phyloP scores from a whole-genome alignment of 2,888 invertebrate genomes.

The Eupsilia transversa region DNA sequence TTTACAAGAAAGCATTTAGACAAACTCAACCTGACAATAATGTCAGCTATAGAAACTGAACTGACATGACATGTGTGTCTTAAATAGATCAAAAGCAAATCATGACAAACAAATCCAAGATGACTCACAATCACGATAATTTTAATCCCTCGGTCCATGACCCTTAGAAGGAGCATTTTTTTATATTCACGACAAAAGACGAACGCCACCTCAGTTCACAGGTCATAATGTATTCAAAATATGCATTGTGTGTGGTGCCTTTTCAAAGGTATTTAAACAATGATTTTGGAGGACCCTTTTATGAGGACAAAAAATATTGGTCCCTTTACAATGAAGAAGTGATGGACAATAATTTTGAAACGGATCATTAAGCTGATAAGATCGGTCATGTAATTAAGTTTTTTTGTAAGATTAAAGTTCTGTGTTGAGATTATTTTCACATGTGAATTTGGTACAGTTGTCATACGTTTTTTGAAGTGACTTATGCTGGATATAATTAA shows the following conservation, averaged over 20 bases:
- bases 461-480: not conserved
- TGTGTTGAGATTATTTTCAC: conserved; percentile 59
- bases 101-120: conserved; percentile 74
- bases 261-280: conserved; percentile 82
- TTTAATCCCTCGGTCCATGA: conserved; percentile 79
- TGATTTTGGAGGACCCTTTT: conserved; percentile 80
- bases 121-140: conserved; percentile 78
- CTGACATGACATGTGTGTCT: conserved; percentile 71
- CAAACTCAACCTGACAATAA: conserved; percentile 54
- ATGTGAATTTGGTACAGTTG: conserved; percentile 54
- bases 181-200: conserved; percentile 70
- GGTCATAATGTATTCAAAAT: conserved; percentile 88
- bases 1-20: conserved; percentile 19
- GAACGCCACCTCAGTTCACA: conserved; percentile 71
- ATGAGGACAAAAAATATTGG: conserved; percentile 77
- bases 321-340: conserved; percentile 73
- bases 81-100: conserved; percentile 63
- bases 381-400: conserved; percentile 77
- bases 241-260: conserved; percentile 85
- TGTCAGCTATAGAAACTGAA: conserved; percentile 68
- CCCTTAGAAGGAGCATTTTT: conserved; percentile 66
- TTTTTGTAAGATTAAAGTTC: conserved; percentile 55
- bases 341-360: conserved; percentile 82
- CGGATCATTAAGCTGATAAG: conserved; percentile 87
- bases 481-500: too few species aligned